A percentile compares a stretch with the other conserved stretches of the same genome.
These are phyloP conservation scores for Gallinago media DNA, from an alignment of 2,113 vertebrate genomes.

Conservation along the genomic window DNA sequence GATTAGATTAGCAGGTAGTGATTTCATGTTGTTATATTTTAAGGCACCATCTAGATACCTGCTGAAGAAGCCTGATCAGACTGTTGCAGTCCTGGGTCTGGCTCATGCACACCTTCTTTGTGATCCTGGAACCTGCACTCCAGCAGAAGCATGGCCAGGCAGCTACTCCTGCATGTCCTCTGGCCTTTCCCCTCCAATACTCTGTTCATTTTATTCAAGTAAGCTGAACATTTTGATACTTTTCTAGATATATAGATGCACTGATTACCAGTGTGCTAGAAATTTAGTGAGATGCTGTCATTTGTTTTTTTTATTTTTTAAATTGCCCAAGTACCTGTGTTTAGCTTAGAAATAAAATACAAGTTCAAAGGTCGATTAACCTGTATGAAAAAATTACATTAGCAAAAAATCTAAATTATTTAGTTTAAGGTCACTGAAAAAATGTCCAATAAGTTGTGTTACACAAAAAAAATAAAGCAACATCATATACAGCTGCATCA, in stretches of 20 bases:
- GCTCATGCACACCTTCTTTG: background rate
- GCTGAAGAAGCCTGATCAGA: background rate
- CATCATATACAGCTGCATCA: background rate
- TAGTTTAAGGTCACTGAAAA: background rate
- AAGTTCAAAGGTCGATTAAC: background rate
- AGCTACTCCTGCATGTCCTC: background rate
- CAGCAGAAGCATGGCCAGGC: background rate
- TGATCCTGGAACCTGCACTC: background rate
- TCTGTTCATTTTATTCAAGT: background rate
- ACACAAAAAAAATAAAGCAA: background rate
- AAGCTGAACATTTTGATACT: background rate
- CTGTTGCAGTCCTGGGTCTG: background rate
- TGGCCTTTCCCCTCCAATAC: background rate
- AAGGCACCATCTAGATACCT: background rate
- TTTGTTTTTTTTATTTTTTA: background rate
- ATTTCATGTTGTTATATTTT: background rate
- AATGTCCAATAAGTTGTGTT: background rate
- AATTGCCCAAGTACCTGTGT: background rate
- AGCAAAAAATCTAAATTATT: background rate
- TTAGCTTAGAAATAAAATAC: background rate
- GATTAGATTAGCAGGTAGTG: background rate
- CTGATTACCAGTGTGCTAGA: background rate
- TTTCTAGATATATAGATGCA: background rate
- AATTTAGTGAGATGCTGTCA: background rate
- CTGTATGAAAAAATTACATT: background rate